These are phyloP conservation scores for Prinia subflava DNA, from an alignment of 2,113 vertebrate species.

Conservation along the genomic window DNA sequence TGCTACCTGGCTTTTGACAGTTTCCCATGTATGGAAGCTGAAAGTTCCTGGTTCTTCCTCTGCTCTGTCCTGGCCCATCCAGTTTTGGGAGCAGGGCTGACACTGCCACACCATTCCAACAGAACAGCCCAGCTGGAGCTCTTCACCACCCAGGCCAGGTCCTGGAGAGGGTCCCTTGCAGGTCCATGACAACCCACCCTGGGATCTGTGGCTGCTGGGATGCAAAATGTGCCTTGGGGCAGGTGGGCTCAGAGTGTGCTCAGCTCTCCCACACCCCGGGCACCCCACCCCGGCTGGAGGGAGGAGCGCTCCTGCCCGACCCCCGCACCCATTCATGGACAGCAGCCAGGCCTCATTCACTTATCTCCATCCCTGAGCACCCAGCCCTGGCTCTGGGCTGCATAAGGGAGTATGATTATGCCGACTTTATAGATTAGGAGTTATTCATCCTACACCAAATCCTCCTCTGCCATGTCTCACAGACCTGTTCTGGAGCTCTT, in stretches of 20 bases:
- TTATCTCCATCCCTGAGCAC: conserved; percentile 48
- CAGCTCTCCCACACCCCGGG: background rate
- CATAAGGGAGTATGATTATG: conserved; percentile 1
- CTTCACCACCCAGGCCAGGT: background rate
- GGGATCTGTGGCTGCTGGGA: accelerated
- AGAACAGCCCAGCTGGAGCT: background rate
- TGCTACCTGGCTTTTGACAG: conserved; percentile 57
- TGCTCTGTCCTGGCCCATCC: background rate
- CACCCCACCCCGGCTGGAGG: background rate
- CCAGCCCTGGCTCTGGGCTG: conserved; percentile 32
- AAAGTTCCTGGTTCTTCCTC: conserved; percentile 21
- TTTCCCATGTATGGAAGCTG: conserved; percentile 51
- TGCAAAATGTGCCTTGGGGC: accelerated
- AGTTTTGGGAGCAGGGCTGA: background rate
- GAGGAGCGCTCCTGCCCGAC: background rate
- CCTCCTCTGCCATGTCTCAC: conserved; percentile 14
- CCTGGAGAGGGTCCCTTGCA: background rate
- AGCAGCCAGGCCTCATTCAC: conserved; percentile 20
- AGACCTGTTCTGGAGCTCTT: conserved; percentile 13
- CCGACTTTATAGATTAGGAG: conserved; percentile 42
- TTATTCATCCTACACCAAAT: conserved; percentile 48
- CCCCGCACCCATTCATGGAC: background rate
- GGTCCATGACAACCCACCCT: accelerated
- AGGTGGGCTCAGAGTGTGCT: background rate
- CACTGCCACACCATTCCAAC: background rate